Evolutionary conservation across 2,888 invertebrate species (phyloP), one percentile per base, ranked within the genome.

Genomic region (Calephelis perditalis): DNA sequence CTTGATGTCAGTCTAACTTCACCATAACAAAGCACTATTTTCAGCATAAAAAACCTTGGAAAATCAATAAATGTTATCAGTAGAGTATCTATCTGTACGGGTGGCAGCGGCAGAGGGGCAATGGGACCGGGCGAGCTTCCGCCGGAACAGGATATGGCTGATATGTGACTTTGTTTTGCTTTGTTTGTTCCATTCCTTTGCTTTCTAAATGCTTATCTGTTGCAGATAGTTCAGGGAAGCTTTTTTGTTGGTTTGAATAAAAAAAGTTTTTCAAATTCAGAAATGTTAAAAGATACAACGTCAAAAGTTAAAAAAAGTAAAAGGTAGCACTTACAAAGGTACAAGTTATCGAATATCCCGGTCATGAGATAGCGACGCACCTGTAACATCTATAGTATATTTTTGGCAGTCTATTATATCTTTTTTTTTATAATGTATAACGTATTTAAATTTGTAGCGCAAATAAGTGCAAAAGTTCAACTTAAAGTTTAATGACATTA

Each of bases 91-190:
- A 35, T 11, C 52, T 35, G 52, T 52, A 11, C 49, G 49, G 49
- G 6, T 26, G 35, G 52, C 35, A 35, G 26, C 5, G 52, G 40
- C 40, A 40, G 40, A 40, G 52, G 52, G 35, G 52, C 52, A 52
- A 7, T 26, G 11, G 52, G 52, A 26, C 52, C 35, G 36, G 49
- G 36, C 9, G 52, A 52, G 35, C 26, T 52, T 52, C 52, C 45
- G 35, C 35, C 57, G 57, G 57, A 57, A 56, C 44, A 15, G 56
- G 43, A 56, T 26, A 56, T 43, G 44, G 56, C 44, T 43, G 44
- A 56, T 44, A 44, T 56, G 40, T 56, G 56, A 44, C 56, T 52
- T 52, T 52, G 52, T 52, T 52, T 52, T 52, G 52, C 52, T 52
- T 52, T 52, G 52, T 52, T 52, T 52, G 52, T 52, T 52, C 26